Conservation (phyloP, 2,113 vertebrate species). For the Dissostichus mawsoni region DNA sequence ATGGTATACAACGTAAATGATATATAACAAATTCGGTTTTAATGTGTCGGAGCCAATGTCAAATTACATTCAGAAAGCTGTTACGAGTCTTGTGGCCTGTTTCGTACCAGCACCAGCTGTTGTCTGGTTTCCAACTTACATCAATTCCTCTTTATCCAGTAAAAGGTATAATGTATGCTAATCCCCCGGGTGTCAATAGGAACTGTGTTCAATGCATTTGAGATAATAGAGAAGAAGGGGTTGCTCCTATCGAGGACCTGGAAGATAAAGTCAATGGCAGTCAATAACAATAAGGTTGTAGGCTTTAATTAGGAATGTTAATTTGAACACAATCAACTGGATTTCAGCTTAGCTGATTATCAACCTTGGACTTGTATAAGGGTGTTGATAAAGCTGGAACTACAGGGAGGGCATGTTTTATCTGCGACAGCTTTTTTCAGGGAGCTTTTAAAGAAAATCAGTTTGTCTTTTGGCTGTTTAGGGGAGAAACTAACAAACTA, state of each 20-base stretch:
- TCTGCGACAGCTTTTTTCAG: slow-evolving; percentile 44
- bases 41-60: not conserved
- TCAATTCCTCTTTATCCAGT: slow-evolving; percentile 71
- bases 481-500: slow-evolving; percentile 35
- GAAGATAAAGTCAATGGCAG: slow-evolving; percentile 85
- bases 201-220: slow-evolving; percentile 83
- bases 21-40: not conserved
- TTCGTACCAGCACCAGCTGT: slow-evolving; percentile 12
- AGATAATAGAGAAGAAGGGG: slow-evolving; percentile 84
- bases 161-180: slow-evolving; percentile 84
- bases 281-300: slow-evolving; percentile 88
- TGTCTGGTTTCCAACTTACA: slow-evolving; percentile 52
- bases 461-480: slow-evolving; percentile 53
- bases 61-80: not conserved
- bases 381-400: slow-evolving; percentile 70
- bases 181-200: slow-evolving; percentile 82
- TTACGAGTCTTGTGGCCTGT: slow-evolving; percentile 6
- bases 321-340: slow-evolving; percentile 87
- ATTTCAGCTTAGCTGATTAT: slow-evolving; percentile 87
- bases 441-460: slow-evolving; percentile 43
- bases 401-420: slow-evolving; percentile 56
- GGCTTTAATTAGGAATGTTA: slow-evolving; percentile 86
- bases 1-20: slow-evolving; percentile 28
- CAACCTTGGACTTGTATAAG: slow-evolving; percentile 84
- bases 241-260: slow-evolving; percentile 81